Evolutionary conservation across 2,888 invertebrate genomes (phyloP), one percentile per base, ranked within the genome.

Genomic region (Eumacrocentrus americanus): DNA sequence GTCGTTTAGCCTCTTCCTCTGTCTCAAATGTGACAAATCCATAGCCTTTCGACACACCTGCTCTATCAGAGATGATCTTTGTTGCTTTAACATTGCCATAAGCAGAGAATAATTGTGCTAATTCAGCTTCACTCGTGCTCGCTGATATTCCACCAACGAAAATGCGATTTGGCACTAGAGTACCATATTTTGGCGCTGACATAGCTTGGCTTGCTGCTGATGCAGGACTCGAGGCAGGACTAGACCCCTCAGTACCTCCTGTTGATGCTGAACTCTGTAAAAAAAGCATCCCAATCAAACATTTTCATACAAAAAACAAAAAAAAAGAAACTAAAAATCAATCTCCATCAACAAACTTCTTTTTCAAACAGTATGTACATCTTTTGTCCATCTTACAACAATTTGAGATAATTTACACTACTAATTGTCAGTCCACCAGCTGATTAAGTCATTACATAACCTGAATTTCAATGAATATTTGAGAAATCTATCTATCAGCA

Each of bases 101-200:
- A 51, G 90, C 88, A 64, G 94, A 93, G 82, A 98, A 98, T 67
- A 96, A 89, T 79, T 92, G 91, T 82, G 92, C 90, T 67, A 98
- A 83, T 78, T 97, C 97, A 56, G 90, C 89, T 82, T 96, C 97
- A 50, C 95, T 94, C 46, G 96, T 96, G 75, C 91, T 94, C 73
- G 94, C 88, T 58, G 95, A 92, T 75, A 98, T 96, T 20, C 97
- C 98, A 60, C 98, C 97, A 53, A 98, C 97, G 82, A 98, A 98
- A 75, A 98, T 93, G 73, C 97, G 85, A 82, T 96, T 96, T 62
- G 96, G 96, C 72, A 97, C 94, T 63, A 95, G 85, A 29, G 95
- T 95, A 67, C 89, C 95, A 59, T 73, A 79, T 66, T 80, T 80
- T 42, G 80, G 80, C 47, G 80, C 79, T 68, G 80, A 79, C 80